A percentile compares a stretch with the other conserved stretches of the same genome.
These are phyloP conservation scores for Thamnaconus septentrionalis DNA, from an alignment of 2,113 vertebrate species.

Conservation along the genomic window DNA sequence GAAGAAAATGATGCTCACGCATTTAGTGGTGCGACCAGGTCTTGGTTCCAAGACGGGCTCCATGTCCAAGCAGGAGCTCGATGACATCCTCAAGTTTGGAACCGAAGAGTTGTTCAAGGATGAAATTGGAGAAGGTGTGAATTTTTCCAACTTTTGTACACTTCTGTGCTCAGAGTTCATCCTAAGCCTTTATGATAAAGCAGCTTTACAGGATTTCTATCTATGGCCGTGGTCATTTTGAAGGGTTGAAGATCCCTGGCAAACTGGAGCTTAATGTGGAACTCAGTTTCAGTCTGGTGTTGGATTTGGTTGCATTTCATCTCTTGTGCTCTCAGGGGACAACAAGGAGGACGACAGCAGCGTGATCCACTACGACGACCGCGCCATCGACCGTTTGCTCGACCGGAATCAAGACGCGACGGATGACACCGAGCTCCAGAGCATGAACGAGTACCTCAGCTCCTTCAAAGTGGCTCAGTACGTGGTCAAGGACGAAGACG, in stretches of 20 bases:
- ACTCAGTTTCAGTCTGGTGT: too few species aligned
- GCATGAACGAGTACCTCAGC: conserved; percentile 99
- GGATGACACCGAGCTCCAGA: conserved; percentile 95
- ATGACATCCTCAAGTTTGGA: conserved; percentile 98
- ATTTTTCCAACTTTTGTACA: too few species aligned
- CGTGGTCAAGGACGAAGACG: conserved; percentile 96
- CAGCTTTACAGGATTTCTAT: too few species aligned
- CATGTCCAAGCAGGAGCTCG: conserved; percentile 98
- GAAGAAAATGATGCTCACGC: conserved; percentile 99
- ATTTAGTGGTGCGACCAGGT: conserved; percentile 94
- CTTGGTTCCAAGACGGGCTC: conserved; percentile 96
- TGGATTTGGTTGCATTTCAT: not conserved
- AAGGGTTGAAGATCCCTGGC: too few species aligned
- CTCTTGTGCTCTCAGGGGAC: conserved; percentile 76
- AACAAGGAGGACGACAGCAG: conserved; percentile 97
- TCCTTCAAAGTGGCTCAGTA: conserved; percentile 99
- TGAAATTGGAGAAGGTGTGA: conserved; percentile 87
- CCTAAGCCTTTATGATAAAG: too few species aligned
- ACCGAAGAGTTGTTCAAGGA: conserved; percentile 97
- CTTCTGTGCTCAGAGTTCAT: too few species aligned
- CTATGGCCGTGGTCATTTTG: too few species aligned
- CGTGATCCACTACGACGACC: conserved; percentile 97
- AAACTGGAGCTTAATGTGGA: too few species aligned
- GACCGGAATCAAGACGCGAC: conserved; percentile 95
- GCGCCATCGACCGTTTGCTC: conserved; percentile 89